Conservation (phyloP, 2,113 vertebrate species). For the Leptobrachium leishanense region DNA sequence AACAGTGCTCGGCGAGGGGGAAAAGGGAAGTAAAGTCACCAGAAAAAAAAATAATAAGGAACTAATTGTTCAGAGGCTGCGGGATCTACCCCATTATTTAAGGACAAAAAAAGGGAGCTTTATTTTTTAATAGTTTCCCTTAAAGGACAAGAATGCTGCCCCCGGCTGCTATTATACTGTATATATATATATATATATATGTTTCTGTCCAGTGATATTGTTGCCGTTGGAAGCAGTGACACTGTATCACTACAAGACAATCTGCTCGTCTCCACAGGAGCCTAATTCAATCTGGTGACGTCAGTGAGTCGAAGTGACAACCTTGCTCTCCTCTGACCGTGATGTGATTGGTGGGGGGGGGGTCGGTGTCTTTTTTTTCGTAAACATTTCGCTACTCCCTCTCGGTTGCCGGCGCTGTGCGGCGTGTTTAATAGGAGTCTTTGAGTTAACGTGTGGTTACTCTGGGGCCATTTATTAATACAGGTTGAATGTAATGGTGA, state of each 20-base stretch:
- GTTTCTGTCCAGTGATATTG: too few species aligned
- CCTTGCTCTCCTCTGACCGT: not conserved
- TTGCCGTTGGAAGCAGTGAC: not conserved
- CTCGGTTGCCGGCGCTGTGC: too few species aligned
- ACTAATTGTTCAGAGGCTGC: too few species aligned
- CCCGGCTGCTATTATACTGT: too few species aligned
- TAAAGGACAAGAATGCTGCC: too few species aligned
- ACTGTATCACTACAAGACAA: not conserved
- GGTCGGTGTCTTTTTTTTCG: not conserved
- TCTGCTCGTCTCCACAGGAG: not conserved
- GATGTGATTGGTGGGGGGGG: not conserved
- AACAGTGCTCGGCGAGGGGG: too few species aligned
- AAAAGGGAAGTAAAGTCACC: too few species aligned
- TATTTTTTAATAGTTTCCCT: too few species aligned
- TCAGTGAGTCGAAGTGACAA: not conserved
- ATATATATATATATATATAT: too few species aligned
- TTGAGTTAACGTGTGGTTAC: not conserved
- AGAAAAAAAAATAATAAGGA: too few species aligned
- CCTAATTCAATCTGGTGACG: conserved; percentile 1
- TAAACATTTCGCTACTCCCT: not conserved
- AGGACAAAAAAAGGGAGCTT: too few species aligned
- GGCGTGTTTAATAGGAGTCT: not conserved
- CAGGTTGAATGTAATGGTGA: not conserved
- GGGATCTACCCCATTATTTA: too few species aligned
- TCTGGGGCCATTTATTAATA: not conserved